Conservation (phyloP, 2,113 vertebrate genomes). For the Rhagologus leucostigma region DNA sequence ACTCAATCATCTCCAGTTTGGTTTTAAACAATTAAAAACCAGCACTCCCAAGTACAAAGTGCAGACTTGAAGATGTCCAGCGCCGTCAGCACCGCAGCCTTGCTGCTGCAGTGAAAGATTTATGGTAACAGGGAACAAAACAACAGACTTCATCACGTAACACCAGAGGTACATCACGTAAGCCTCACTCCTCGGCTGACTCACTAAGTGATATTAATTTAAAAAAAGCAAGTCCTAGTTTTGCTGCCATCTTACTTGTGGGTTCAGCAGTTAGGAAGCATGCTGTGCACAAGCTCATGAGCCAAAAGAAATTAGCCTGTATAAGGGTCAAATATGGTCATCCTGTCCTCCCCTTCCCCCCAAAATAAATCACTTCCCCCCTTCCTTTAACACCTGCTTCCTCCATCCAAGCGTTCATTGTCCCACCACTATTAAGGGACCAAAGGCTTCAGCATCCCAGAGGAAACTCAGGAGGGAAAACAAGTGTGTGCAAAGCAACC, state of each 20-base stretch:
- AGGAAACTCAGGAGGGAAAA: slow-evolving; percentile 35
- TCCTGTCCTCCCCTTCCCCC: neutral
- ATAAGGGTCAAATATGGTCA: neutral
- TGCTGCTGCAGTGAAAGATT: neutral
- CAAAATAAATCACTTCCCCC: neutral
- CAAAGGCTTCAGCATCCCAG: slow-evolving; percentile 8
- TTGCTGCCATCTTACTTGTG: neutral
- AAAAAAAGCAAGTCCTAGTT: neutral
- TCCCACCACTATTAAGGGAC: neutral
- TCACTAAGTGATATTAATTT: neutral
- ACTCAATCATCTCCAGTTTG: neutral
- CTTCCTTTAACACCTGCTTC: slow-evolving; percentile 49
- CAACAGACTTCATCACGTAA: neutral
- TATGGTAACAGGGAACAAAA: neutral
- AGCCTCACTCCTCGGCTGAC: neutral
- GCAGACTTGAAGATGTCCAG: neutral
- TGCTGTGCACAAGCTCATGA: neutral
- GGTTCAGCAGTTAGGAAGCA: neutral
- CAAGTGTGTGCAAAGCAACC: neutral
- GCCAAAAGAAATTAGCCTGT: neutral
- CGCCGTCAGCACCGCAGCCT: fast-evolving
- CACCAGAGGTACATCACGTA: neutral
- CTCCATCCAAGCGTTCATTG: slow-evolving; percentile 19
- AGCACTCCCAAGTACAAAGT: neutral
- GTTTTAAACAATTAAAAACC: neutral